Evolutionary conservation across 30 jellyfish, hydroid and myxozoan species (phyloP), one percentile per base, ranked within the genome.

Genomic region (Mastigias papua): DNA sequence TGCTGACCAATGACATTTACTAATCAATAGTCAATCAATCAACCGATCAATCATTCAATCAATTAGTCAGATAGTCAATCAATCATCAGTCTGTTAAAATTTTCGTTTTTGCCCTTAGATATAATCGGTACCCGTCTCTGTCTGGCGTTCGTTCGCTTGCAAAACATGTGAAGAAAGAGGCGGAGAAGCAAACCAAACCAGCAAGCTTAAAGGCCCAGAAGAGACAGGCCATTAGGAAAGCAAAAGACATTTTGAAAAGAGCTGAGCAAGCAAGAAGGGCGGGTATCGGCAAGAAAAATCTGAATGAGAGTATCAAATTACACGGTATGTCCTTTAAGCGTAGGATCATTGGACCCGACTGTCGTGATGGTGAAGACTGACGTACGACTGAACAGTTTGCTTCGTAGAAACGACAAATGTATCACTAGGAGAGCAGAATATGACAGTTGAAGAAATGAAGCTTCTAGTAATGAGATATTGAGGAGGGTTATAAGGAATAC

Each of bases 121-220:
- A 83, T 65, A 77, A 77, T 78, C 58, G 88, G 10, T 77, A 77
- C 61, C 92, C 92, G 9, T 37, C 86, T 11, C 25, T 83, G 66
- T 83, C 92, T 19, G 92, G 86, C n/a, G 92, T 83, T 33, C 62
- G 76, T 49, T 83, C 92, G 1, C 62, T 83, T 13, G 92, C 82
- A 3, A 83, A 83, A 64, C 81, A 69, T n/a, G 92, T 70, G 35
- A 83, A 32, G 19, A 83, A 57, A 23, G 92, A 83, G 25, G 23
- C 73, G 16, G 66, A 75, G 28, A 26, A 69, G 4, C 78, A 42
- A 28, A 48, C 49, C 35, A 50, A 28, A 31, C 86, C 84, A 19
- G 0, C 80, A 23, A 48, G 30, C 48, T 17, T 46, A 37, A 83
- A 83, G 60, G 58, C n/a, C 13, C 80, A 69, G 62, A 54, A 67